A percentile compares a stretch with the other conserved stretches of the same genome.
Evolutionary conservation across 2,888 invertebrate species (phyloP).

Genomic region (Agonopterix arenella): DNA sequence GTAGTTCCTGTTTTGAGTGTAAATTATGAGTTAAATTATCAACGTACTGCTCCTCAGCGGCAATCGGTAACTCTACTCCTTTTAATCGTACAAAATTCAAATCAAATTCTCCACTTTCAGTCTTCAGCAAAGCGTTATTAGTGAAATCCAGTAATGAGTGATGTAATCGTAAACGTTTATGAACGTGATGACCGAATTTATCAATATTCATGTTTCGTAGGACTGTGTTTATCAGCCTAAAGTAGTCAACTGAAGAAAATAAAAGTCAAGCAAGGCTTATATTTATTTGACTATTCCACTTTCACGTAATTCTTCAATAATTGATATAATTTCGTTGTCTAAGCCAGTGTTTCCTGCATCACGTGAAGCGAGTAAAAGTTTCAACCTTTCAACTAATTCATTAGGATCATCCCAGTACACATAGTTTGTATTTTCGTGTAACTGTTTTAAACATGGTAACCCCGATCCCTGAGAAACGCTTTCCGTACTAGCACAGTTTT

Average conservation of each 20-base stretch:
- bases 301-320: constrained; percentile 23
- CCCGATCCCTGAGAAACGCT: constrained; percentile 1
- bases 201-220: background rate
- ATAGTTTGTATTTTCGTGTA: constrained; percentile 8
- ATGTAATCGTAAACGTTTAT: background rate
- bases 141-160: background rate
- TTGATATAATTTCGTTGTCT: constrained; percentile 34
- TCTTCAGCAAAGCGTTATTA: background rate
- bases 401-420: constrained; percentile 21
- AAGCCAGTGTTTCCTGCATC: constrained; percentile 17
- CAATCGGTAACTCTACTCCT: background rate
- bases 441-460: constrained; percentile 11
- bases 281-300: constrained; percentile 12
- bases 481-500: background rate
- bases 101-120: background rate
- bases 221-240: background rate
- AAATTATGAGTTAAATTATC: background rate
- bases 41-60: background rate
- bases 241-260: background rate
- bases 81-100: background rate
- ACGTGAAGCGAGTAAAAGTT: constrained; percentile 15
- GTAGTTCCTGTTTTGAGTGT: background rate
- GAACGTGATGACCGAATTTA: constrained; percentile 5
- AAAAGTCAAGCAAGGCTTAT: background rate
- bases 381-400: constrained; percentile 17